Conservation (phyloP, 2,113 vertebrate species). For the Lepus timidus region DNA sequence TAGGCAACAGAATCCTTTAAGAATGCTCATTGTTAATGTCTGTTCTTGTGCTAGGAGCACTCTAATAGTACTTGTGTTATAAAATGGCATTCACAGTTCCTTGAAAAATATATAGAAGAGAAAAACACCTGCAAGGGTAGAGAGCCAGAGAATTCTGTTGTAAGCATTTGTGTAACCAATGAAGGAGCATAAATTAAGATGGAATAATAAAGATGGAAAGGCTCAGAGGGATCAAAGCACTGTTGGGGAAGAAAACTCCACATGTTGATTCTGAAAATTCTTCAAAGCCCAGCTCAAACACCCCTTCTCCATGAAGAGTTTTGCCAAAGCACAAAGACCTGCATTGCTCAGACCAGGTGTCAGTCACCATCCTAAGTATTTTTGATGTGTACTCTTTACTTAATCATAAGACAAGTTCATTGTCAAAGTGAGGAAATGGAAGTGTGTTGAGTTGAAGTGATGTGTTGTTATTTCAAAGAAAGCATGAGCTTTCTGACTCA, state of each 20-base stretch:
- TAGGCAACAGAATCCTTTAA: background rate
- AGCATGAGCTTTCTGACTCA: background rate
- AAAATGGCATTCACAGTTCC: background rate
- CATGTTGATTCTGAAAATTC: too few species aligned
- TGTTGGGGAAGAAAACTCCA: background rate
- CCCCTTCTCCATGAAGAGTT: too few species aligned
- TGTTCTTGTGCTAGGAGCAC: background rate
- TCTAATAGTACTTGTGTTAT: background rate
- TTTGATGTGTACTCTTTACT: too few species aligned
- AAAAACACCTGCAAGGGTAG: background rate
- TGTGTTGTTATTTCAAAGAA: too few species aligned
- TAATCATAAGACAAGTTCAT: too few species aligned
- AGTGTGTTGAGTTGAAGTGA: too few species aligned
- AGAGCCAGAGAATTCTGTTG: background rate
- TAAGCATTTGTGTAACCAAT: background rate
- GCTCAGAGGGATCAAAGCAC: background rate
- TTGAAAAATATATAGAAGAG: background rate
- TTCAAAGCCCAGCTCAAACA: too few species aligned
- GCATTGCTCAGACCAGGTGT: too few species aligned
- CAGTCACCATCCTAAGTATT: too few species aligned
- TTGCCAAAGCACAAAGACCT: too few species aligned
- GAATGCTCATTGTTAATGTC: background rate
- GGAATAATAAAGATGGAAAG: slow-evolving; percentile 8
- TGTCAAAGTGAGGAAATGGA: too few species aligned
- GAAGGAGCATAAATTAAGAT: background rate